Base-by-base conservation (phyloP, 2,113 vertebrate genomes). In the Blennius ocellaris region DNA sequence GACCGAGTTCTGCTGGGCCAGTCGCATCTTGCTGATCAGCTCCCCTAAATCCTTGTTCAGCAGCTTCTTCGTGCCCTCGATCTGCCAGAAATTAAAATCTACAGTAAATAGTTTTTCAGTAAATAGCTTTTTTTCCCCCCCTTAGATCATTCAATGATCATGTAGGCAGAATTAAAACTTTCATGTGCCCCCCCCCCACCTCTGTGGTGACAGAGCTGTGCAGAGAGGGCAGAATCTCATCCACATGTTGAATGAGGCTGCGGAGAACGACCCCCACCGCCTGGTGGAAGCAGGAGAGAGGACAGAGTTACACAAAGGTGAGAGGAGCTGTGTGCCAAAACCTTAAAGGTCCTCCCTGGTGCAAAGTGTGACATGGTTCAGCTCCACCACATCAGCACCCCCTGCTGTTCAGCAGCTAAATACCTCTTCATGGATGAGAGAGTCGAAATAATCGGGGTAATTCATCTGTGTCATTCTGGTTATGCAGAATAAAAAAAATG, bases 1-100 rank as follows among this genome's bases (percentile, higher is more conserved):
- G 44, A 96, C 73, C 0, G 93, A 88, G 0, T 98, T 98, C 93
- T 99, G 97, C 93, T 99, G 97, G 0, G 97, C 96, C 90, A 99
- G 86, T 0, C 96, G 92, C 97, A 99, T 97, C 93, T 99, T 99
- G 57, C 87, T 94, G 89, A 99, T 98, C 60, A 99, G 93, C 11
- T 97, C 95, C 0, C 94, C 94, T 62, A 99, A 56, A 83, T 99
- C 97, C 73, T 97, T 98, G 89, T 98, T 99, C 67, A 99, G 94
- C 16, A 99, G 91, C 67, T 96, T 96, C 93, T 97, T 95, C 0
- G 97, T 99, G 11, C 97, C 97, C 67, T 97, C 95, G 10, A 94
- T 93, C 93, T 94, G 78, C 21, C 0, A 2, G 0, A 10, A 5
- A 41, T 17, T 2, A 67, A 30, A 30, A 30, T 30, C 21, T 30